Conservation (phyloP, 2,888 invertebrate species). For the Gymnocheta viridis region DNA sequence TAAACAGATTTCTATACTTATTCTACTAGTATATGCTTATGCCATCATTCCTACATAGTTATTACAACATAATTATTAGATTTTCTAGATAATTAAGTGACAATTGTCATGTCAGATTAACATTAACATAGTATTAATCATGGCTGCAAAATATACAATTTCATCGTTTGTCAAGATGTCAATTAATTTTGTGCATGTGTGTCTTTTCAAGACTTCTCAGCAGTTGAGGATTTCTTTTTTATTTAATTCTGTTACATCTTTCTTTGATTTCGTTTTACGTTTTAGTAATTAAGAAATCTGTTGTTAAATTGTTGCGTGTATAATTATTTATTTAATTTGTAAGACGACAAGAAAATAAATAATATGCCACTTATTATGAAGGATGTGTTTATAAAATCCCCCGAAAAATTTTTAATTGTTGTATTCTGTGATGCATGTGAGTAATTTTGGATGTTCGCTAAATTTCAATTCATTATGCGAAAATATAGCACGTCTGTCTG, state of each 20-base stretch:
- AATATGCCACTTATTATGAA: slow-evolving; percentile 2
- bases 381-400: slow-evolving; percentile 8
- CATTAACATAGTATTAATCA: slow-evolving; percentile 72
- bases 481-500: too few relatives aligned
- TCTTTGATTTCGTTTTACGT: neutral
- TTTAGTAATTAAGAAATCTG: slow-evolving; percentile 28
- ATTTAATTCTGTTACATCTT: slow-evolving; percentile 14
- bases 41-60: neutral
- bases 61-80: slow-evolving; percentile 45
- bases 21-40: neutral
- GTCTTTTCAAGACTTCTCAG: slow-evolving; percentile 35
- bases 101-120: slow-evolving; percentile 72
- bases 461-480: slow-evolving; percentile 3
- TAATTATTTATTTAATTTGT: slow-evolving; percentile 40
- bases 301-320: slow-evolving; percentile 38
- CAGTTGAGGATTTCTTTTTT: slow-evolving; percentile 5
- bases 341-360: neutral
- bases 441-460: neutral
- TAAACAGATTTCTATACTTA: neutral
- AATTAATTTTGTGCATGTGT: slow-evolving; percentile 69
- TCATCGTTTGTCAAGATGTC: slow-evolving; percentile 74
- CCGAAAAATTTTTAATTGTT: slow-evolving; percentile 3
- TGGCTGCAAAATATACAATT: slow-evolving; percentile 57
- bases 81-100: slow-evolving; percentile 72
- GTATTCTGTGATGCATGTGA: neutral